phyloP scores from a whole-genome alignment of 1,140 invertebrate species.

The Diploscapter pachys region DNA sequence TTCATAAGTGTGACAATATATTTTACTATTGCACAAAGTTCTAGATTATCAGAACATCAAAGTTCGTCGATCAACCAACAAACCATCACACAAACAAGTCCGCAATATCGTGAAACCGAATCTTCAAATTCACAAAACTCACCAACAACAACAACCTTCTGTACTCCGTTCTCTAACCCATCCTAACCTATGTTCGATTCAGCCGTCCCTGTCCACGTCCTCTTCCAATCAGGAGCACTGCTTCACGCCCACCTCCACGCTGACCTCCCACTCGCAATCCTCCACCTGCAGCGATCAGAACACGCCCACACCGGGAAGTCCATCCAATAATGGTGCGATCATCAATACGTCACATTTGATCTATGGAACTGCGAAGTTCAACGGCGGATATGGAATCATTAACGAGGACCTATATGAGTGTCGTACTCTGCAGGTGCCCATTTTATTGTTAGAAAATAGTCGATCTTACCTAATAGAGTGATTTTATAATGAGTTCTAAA shows the following conservation, averaged over 20 bases:
- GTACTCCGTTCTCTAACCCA: not conserved
- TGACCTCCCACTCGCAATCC: conserved; percentile 28
- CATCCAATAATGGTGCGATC: conserved; percentile 4
- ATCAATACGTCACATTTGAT: not conserved
- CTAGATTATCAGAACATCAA: no score
- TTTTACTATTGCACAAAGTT: no score
- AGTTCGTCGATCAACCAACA: no score
- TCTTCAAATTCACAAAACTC: no score
- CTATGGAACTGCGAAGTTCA: not conserved
- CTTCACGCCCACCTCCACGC: conserved; percentile 40
- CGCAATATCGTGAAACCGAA: no score
- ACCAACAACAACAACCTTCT: not conserved
- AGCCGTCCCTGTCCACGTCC: conserved; percentile 25
- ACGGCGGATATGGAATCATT: conserved; percentile 2
- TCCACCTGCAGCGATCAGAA: conserved; percentile 20
- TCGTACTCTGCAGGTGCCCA: conserved; percentile 4
- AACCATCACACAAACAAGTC: no score
- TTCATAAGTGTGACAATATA: no score
- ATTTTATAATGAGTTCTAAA: no score
- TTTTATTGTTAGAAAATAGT: no score
- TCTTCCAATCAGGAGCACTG: conserved; percentile 37
- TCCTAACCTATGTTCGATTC: conserved; percentile 18
- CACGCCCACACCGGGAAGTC: conserved; percentile 35
- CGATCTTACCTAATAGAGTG: no score
- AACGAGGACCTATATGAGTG: conserved; percentile 8